These are phyloP conservation scores for Dendrocincla fuliginosa DNA, from an alignment of 2,797 vertebrate species.

Conservation along the genomic window DNA sequence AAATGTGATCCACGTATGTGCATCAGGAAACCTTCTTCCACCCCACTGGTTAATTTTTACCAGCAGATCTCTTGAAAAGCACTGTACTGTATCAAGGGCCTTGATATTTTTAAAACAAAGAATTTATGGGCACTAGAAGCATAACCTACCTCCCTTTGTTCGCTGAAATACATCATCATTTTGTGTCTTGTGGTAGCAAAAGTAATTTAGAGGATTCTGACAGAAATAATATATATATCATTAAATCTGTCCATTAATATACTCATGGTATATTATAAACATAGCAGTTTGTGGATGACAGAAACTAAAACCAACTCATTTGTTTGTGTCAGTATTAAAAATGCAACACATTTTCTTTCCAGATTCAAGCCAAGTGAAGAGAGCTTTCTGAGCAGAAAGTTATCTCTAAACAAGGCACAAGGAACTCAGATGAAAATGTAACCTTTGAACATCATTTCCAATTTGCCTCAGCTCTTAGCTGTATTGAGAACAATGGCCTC, in stretches of 20 bases:
- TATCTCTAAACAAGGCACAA: background rate
- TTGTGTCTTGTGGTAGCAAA: conserved; percentile 60
- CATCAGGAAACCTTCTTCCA: conserved; percentile 3
- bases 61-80: conserved; percentile 47
- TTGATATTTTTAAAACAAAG: conserved; percentile 74
- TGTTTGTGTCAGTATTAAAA: conserved; percentile 65
- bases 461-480: background rate
- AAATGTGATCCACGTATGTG: background rate
- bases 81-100: conserved; percentile 38
- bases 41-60: conserved; percentile 38
- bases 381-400: background rate
- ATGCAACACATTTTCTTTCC: conserved; percentile 37
- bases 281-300: conserved; percentile 68
- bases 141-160: conserved; percentile 65
- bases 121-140: conserved; percentile 63
- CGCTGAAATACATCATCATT: conserved; percentile 71
- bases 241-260: conserved; percentile 71
- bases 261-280: conserved; percentile 65
- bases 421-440: background rate
- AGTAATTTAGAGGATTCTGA: conserved; percentile 71
- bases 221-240: conserved; percentile 70
- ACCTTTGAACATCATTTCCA: background rate
- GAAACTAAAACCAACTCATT: conserved; percentile 71
- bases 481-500: background rate
- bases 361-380: background rate